phyloP scores from a whole-genome alignment of 1,140 invertebrate genomes.

The Drosophila repletoides region DNA sequence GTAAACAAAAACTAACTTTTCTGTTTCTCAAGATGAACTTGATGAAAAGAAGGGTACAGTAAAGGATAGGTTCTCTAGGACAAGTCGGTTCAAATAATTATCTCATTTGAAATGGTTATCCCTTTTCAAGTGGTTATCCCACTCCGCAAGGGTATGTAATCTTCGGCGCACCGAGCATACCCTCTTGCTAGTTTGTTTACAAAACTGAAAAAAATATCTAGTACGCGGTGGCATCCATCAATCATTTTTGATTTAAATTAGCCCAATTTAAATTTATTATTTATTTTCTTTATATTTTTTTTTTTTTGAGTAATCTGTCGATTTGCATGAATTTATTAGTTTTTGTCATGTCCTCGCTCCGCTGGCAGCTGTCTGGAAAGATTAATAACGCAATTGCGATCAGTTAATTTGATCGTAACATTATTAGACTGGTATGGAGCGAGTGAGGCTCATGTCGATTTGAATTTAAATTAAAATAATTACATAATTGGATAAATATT shows the following conservation, averaged over 20 bases:
- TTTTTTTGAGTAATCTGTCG: constrained; percentile 17
- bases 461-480: constrained; percentile 62
- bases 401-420: constrained; percentile 54
- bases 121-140: too few species aligned
- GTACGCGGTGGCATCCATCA: too few species aligned
- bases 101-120: too few species aligned
- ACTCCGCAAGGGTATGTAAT: too few species aligned
- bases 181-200: too few species aligned
- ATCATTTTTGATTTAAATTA: neutral
- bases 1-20: too few species aligned
- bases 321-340: constrained; percentile 37
- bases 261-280: constrained; percentile 8
- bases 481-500: constrained; percentile 75
- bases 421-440: constrained; percentile 31
- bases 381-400: constrained; percentile 60
- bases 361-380: constrained; percentile 60
- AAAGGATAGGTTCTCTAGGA: too few species aligned
- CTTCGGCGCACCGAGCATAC: too few species aligned
- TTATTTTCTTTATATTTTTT: constrained; percentile 12
- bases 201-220: neutral
- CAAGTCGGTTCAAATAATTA: too few species aligned
- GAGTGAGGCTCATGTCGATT: constrained; percentile 44
- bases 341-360: constrained; percentile 41
- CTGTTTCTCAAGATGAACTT: too few species aligned
- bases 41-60: too few species aligned